These are phyloP conservation scores for Yponomeuta plumbellus DNA, from an alignment of 2,888 invertebrate species.

Conservation along the genomic window DNA sequence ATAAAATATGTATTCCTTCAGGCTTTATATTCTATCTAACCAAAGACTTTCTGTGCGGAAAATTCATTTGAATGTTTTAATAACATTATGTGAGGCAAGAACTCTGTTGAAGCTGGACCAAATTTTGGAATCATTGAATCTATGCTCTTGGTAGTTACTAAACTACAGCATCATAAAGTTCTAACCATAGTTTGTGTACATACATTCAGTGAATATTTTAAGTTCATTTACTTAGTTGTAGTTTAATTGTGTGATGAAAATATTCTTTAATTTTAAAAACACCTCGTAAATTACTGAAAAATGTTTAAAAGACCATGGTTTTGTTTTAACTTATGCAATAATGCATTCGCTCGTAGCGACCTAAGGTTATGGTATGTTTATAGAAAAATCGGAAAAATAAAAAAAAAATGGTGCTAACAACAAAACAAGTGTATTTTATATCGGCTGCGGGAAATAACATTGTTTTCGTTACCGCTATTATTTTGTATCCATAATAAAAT, in stretches of 20 bases:
- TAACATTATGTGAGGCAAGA: conserved; percentile 27
- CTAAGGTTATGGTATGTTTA: conserved; percentile 67
- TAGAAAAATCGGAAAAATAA: conserved; percentile 49
- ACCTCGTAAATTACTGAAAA: not conserved
- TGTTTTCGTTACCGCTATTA: conserved; percentile 59
- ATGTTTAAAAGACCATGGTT: conserved; percentile 54
- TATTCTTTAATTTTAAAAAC: conserved; percentile 35
- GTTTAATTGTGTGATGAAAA: conserved; percentile 49
- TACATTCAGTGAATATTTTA: conserved; percentile 36
- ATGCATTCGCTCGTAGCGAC: conserved; percentile 56
- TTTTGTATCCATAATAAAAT: conserved; percentile 63
- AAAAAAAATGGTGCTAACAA: conserved; percentile 71
- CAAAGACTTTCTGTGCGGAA: conserved; percentile 67
- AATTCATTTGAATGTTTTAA: conserved; percentile 47
- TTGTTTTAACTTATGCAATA: conserved; percentile 43
- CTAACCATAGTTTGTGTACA: not conserved
- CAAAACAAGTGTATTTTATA: conserved; percentile 63
- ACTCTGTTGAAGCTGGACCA: conserved; percentile 68
- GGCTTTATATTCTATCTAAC: conserved; percentile 62
- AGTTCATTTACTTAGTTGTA: conserved; percentile 45
- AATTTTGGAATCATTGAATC: conserved; percentile 35
- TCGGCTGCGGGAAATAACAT: conserved; percentile 58
- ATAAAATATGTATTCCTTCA: conserved; percentile 38
- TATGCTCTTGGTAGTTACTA: not conserved
- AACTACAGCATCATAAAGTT: not conserved